phyloP scores from a whole-genome alignment of 2,113 vertebrate genomes.

The Scytalopus superciliaris region DNA sequence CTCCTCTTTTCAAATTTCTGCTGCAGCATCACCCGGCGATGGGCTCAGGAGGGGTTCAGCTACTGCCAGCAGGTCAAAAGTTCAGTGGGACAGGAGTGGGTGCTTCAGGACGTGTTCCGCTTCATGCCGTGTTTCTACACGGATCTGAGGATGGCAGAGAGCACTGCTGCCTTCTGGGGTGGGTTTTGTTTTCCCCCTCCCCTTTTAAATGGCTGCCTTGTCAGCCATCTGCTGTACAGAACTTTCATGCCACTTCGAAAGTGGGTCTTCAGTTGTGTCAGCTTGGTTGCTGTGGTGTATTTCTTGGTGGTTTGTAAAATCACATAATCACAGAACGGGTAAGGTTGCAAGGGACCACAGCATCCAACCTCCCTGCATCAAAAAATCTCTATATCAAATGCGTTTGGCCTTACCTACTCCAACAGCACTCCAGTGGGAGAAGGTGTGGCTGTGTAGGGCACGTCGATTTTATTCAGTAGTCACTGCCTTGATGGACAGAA shows the following conservation, averaged over 20 bases:
- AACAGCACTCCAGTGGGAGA: background rate
- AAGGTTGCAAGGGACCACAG: background rate
- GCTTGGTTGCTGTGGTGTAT: background rate
- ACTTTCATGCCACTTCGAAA: background rate
- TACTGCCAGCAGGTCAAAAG: conserved; percentile 65
- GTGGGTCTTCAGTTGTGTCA: background rate
- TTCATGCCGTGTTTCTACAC: background rate
- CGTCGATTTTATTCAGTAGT: accelerated
- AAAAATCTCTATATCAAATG: background rate
- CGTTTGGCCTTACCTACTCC: background rate
- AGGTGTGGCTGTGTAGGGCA: background rate
- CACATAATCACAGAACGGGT: background rate
- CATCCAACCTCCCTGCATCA: background rate
- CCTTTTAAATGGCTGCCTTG: conserved; percentile 20
- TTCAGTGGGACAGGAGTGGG: conserved; percentile 65
- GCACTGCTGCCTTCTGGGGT: background rate
- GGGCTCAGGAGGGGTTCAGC: conserved; percentile 45
- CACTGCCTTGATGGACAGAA: background rate
- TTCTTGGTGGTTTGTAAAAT: background rate
- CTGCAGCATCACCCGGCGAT: background rate
- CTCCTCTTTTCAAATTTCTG: conserved; percentile 49
- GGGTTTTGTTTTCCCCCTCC: accelerated
- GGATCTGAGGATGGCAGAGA: background rate
- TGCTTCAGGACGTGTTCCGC: background rate
- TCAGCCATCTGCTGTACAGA: conserved; percentile 45